phyloP scores from a whole-genome alignment of 1,140 invertebrate genomes.

The Laupala kohalensis region DNA sequence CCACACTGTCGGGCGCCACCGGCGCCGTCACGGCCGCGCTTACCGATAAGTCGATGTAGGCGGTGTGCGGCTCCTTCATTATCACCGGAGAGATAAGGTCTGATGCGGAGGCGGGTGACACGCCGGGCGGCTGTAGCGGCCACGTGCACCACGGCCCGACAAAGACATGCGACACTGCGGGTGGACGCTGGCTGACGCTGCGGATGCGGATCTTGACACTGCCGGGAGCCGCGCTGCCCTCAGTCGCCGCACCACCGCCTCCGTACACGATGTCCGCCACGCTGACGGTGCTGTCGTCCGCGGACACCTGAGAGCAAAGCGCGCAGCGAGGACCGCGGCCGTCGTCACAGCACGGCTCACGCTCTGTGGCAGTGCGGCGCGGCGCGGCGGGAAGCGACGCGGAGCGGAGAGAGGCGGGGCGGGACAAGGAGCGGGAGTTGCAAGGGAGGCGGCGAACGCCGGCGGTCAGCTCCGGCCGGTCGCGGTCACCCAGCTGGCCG shows the following conservation, averaged over 20 bases:
- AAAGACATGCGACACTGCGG: neutral
- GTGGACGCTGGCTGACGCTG: constrained; percentile 32
- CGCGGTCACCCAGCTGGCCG: neutral
- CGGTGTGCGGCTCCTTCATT: neutral
- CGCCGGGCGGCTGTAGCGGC: neutral
- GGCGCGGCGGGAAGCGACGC: neutral
- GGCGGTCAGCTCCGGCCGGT: too few species aligned
- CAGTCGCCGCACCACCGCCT: too few species aligned
- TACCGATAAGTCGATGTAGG: neutral
- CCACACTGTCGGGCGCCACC: too few species aligned
- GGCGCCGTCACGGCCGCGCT: too few species aligned
- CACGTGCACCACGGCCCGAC: constrained; percentile 12
- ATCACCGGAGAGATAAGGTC: neutral
- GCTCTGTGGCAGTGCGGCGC: neutral
- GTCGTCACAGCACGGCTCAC: neutral
- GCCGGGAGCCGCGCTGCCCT: too few species aligned
- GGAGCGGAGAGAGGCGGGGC: neutral
- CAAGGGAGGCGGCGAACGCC: too few species aligned
- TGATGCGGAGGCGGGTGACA: neutral
- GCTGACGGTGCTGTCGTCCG: neutral
- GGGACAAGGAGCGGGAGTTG: too few species aligned
- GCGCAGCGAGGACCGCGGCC: too few species aligned
- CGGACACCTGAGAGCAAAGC: neutral
- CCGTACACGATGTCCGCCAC: neutral
- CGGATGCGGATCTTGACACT: constrained; percentile 38